Evolutionary conservation across 2,797 vertebrate species (phyloP).

Genomic region (Heterohyrax brucei): DNA sequence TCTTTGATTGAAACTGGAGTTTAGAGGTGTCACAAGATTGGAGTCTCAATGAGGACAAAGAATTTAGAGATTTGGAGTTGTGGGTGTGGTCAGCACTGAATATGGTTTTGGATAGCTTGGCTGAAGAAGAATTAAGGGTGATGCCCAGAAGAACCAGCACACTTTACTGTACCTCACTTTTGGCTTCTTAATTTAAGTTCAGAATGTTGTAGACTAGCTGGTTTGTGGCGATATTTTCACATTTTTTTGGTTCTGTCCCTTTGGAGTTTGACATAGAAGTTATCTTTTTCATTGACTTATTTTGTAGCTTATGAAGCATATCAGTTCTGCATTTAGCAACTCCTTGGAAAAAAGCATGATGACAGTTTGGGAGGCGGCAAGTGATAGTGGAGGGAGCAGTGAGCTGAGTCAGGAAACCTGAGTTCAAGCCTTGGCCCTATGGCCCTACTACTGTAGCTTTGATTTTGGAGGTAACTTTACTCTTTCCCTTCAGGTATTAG

Average conservation of each 20-base stretch:
- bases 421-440: neutral
- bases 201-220: constrained; percentile 34
- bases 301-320: neutral
- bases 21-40: neutral
- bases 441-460: neutral
- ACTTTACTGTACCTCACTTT: neutral
- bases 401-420: constrained; percentile 26
- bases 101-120: neutral
- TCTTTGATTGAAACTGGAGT: neutral
- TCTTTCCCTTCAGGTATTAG: constrained; percentile 91
- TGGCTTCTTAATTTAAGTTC: neutral
- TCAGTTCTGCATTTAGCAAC: neutral
- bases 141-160: neutral
- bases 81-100: neutral
- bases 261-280: constrained; percentile 19
- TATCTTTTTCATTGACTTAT: constrained; percentile 23
- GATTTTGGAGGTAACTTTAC: neutral
- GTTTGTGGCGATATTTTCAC: constrained; percentile 21
- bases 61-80: constrained; percentile 7
- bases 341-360: neutral
- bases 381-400: neutral
- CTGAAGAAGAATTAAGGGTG: neutral
- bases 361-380: neutral
- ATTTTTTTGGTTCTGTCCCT: neutral
- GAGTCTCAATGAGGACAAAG: neutral